Evolutionary conservation across 2,888 invertebrate species (phyloP), one percentile per base, ranked within the genome.

Genomic region (Brachycybe producta): DNA sequence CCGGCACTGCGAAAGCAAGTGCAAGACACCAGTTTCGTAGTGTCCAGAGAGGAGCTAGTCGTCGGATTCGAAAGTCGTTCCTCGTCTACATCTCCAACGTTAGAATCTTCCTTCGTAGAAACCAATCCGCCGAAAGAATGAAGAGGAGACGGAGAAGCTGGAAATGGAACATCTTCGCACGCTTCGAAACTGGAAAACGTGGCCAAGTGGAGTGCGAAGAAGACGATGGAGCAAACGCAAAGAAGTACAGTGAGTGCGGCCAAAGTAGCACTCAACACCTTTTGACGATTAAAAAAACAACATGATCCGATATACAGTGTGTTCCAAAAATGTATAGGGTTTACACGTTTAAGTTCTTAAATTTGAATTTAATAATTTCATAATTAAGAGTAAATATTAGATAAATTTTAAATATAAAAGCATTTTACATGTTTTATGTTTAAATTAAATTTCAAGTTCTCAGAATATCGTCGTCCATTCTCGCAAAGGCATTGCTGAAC

Each of bases 1-100:
- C 24, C 42, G 54, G 8, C 45, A 39, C 11, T 40, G 40, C 8
- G 43, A 19, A 11, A 23, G 30, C 40, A 47, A 13, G 42, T 52
- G 34, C 47, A 34, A n/a, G 46, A 45, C 2, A 45, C 19, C 3
- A 28, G 30, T 3, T 19, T 23, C 4, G 45, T 13, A 7, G n/a
- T 5, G 36, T 36, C 36, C 19, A 17, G 17, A 36, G 36, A 36
- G 7, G 7, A 17, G 8, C 15, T 8, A 8, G 36, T 8, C 19
- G 36, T 11, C 5, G 5, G 17, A n/a, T 36, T 19, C 13, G 11
- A 3, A n/a, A 17, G 11, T 4, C 2, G 24, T 24, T 4, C 5
- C 21, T 24, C 23, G 4, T 41, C 24, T 19, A 3, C 4, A 24
- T n/a, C 26, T 5, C 21, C 21, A 2, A 3, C n/a, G 8, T 23